Evolutionary conservation across 23 tunicate species (phyloP).

Genomic region (Styela clava): DNA sequence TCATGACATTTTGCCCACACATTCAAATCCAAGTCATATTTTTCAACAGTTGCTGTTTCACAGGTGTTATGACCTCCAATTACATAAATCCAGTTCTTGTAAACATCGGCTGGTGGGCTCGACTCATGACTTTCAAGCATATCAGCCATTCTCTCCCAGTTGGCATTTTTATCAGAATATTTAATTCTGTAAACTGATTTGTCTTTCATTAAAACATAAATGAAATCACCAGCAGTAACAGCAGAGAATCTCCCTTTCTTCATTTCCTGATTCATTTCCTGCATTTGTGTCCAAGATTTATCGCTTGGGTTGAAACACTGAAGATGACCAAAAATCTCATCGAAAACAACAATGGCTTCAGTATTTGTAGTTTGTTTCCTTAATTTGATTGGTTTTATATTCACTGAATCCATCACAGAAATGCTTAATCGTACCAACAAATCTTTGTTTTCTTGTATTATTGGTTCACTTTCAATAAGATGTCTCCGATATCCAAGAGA

Average conservation of each 20-base stretch:
- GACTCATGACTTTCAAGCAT: neutral
- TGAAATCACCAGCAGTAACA: neutral
- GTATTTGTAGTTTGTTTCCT: neutral
- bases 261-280: too few species aligned
- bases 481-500: constrained; percentile 7
- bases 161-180: neutral
- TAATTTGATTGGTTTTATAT: neutral
- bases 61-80: neutral
- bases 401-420: neutral
- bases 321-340: neutral
- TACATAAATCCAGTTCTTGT: neutral
- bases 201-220: neutral
- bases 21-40: neutral
- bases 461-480: neutral
- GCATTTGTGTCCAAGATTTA: too few species aligned
- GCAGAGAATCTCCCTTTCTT: neutral
- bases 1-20: neutral
- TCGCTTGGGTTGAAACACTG: neutral
- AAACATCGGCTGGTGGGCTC: neutral
- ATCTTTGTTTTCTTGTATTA: neutral
- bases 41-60: neutral
- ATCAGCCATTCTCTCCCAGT: neutral
- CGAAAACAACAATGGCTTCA: neutral
- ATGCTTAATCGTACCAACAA: neutral
- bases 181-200: too few species aligned